Conservation (phyloP, 2,113 vertebrate species). For the Azemiops feae region DNA sequence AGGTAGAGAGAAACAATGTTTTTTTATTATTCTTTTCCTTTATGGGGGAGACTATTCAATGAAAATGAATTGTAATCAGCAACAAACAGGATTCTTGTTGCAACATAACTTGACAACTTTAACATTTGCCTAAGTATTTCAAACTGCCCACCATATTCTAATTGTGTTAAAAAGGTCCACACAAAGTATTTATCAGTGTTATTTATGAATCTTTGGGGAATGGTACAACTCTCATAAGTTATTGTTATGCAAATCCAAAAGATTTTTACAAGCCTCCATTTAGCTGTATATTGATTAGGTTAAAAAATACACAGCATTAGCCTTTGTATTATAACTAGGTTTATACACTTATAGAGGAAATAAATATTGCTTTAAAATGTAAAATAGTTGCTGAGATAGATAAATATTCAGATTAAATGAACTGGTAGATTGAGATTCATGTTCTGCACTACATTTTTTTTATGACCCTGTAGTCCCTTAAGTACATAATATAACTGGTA, state of each 20-base stretch:
- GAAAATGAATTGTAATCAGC: slow-evolving; percentile 48
- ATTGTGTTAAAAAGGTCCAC: slow-evolving; percentile 36
- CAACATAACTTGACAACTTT: slow-evolving; percentile 23
- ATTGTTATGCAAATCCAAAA: slow-evolving; percentile 22
- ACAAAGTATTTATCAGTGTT: slow-evolving; percentile 46
- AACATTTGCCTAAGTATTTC: slow-evolving; percentile 56
- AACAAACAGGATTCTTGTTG: slow-evolving; percentile 23
- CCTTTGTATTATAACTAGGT: neutral
- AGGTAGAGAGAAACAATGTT: neutral
- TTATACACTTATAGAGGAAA: neutral
- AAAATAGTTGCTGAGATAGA: neutral
- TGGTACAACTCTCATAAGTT: slow-evolving; percentile 16
- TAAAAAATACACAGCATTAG: slow-evolving; percentile 34
- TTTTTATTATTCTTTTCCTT: slow-evolving; percentile 34
- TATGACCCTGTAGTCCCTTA: neutral
- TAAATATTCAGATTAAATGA: neutral
- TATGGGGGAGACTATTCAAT: slow-evolving; percentile 21
- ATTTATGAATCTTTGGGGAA: slow-evolving; percentile 44
- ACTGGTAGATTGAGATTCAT: fast-evolving
- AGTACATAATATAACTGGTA: neutral
- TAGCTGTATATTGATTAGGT: slow-evolving; percentile 26
- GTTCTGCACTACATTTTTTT: neutral
- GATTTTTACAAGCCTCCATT: slow-evolving; percentile 31
- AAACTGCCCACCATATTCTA: slow-evolving; percentile 24
- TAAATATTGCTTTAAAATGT: neutral